Base-by-base conservation (phyloP, 2,888 invertebrate genomes). In the Ischnura elegans region DNA sequence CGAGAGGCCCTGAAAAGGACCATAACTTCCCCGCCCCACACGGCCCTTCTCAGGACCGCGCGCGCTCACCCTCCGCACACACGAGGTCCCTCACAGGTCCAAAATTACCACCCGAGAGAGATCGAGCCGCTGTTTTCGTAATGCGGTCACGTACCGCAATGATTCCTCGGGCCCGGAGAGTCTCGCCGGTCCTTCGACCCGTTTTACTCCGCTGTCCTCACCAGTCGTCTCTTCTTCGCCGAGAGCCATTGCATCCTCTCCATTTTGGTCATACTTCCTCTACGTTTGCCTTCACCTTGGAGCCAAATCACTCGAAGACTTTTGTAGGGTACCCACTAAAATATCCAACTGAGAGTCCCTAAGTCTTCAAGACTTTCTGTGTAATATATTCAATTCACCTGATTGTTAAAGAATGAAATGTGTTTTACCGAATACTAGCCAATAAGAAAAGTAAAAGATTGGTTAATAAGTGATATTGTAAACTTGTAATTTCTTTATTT, bases 131-230 rank as follows among this genome's bases (percentile, higher is more conserved):
- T 76, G 76, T 76, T 76, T 76, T 76, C 76, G 76, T 76, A 76
- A 76, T 76, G 76, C 76, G 76, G 76, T 76, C 76, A 76, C 76
- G 76, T 76, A 76, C 36, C 76, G 76, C 76, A 76, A 76, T 76
- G 76, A 76, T 76, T 76, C 76, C 29, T 76, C 36, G 29, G 76
- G 10, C 76, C 36, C 76, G 36, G 76, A 29, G 76, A 29, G 76
- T 76, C 76, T n/a, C 76, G 76, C 36, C 76, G 76, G 10, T 36
- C 36, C 76, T 76, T 76, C 76, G 76, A 76, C 76, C 76, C 76
- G 76, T 36, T 76, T 36, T 10, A 13, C 13, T 51, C 2, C 51
- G 16, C 51, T 51, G 25, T 36, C 76, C 66, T 66, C 66, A 21
- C n/a, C 29, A 13, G 13, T 36, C 36, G 0, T n/a, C 25, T 25